Base-by-base conservation (phyloP, 2,888 invertebrate genomes). In the Hylaea fasciaria region DNA sequence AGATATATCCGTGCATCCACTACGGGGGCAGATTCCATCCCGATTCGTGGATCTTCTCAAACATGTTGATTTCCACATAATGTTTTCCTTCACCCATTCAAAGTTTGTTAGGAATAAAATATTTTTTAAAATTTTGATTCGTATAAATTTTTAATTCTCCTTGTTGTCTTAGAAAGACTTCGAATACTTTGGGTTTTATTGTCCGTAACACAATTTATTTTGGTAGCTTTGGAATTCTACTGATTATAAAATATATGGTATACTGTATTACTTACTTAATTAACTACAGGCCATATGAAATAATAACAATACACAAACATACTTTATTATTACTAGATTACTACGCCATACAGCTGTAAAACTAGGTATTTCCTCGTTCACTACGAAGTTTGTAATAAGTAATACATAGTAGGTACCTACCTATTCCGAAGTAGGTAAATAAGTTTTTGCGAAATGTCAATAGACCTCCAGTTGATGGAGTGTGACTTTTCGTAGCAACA, bases 401-500 rank as follows among this genome's bases (percentile, higher is more conserved):
- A n/a, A n/a, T n/a, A n/a, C n/a, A n/a, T n/a, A 22, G 22, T 22
- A 22, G 22, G 22, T 22, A 22, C 22, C 22, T 3, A 22, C 22
- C 12, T 22, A 44, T 44, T 44, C n/a, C n/a, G 11, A 44, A 22
- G 44, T 43, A 16, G 43, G 17, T 43, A 43, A 43, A 29, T 2
- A 46, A 47, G 32, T 47, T 41, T 47, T 55, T 55, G 40, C 41
- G 12, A 40, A 40, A 47, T 40, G 54, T 55, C 54, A 55, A 55
- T 47, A 22, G 40, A 47, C 54, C 41, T 55, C 12, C 22, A 43
- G 8, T 22, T 43, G 48, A 35, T 35, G 41, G 16, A 41, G 41
- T 48, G 55, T 55, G 48, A 48, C 48, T 43, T 17, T 14, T n/a
- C 32, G 28, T 16, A 2, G 37, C 48, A 32, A 44, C 48, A 48